A percentile compares a stretch with the other conserved stretches of the same genome.
These are phyloP conservation scores for Gila orcuttii DNA, from an alignment of 2,113 vertebrate species.

Conservation along the genomic window DNA sequence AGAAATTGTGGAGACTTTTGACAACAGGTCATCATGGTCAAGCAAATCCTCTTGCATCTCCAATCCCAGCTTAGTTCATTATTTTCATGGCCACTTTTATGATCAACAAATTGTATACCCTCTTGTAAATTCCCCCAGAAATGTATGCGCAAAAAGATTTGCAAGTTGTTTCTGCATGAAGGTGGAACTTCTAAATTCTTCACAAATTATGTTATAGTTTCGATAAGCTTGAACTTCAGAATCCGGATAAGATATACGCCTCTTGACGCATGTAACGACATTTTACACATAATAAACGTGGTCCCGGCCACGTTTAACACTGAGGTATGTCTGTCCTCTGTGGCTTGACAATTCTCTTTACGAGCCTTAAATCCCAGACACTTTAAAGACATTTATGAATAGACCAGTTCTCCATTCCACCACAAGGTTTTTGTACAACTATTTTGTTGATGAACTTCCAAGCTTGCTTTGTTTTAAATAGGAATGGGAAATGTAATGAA, in stretches of 20 bases:
- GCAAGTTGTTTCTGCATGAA: not conserved
- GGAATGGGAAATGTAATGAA: not conserved
- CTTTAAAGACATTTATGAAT: slow-evolving; percentile 13
- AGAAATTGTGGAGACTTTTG: not conserved
- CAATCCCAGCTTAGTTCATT: slow-evolving; percentile 12
- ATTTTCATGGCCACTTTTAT: slow-evolving; percentile 44
- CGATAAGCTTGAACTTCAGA: slow-evolving; percentile 58
- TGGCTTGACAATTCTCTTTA: slow-evolving; percentile 68
- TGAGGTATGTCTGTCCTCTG: slow-evolving; percentile 60
- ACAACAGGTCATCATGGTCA: not conserved
- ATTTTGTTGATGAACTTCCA: not conserved
- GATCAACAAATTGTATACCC: slow-evolving; percentile 32
- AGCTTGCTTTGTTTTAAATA: not conserved
- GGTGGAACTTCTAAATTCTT: not conserved
- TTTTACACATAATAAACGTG: slow-evolving; percentile 73
- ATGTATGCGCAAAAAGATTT: not conserved
- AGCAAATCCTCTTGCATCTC: not conserved
- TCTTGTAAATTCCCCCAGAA: slow-evolving; percentile 43
- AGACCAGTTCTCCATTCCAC: not conserved
- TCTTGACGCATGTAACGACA: slow-evolving; percentile 67
- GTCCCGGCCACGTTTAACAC: slow-evolving; percentile 63
- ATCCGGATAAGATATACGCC: slow-evolving; percentile 64
- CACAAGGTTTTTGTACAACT: not conserved
- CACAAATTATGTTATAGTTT: slow-evolving; percentile 56
- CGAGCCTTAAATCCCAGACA: slow-evolving; percentile 54